A percentile compares a stretch with the other conserved stretches of the same genome.
Conservation (phyloP, 2,888 invertebrate genomes). For the Brachyopa scutellaris region DNA sequence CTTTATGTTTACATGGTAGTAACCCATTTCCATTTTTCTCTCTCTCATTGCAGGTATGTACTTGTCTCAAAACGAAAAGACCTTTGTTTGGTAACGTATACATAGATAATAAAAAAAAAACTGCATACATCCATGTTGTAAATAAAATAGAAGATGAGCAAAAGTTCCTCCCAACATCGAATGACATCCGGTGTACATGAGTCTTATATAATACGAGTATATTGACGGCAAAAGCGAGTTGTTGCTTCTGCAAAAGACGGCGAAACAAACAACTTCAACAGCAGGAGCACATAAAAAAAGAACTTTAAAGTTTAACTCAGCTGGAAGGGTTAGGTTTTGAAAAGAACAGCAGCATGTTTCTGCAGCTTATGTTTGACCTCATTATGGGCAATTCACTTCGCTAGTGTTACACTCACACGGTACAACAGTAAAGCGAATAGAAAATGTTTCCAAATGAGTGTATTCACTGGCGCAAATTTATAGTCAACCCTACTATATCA, state of each 20-base stretch:
- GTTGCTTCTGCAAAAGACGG: conserved; percentile 21
- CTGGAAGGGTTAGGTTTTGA: conserved; percentile 4
- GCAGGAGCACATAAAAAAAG: not conserved
- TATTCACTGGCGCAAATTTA: no score
- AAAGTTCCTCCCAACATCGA: conserved; percentile 31
- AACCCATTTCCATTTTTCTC: conserved; percentile 49
- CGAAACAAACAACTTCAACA: conserved; percentile 4
- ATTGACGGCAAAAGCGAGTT: conserved; percentile 9
- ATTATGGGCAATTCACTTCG: conserved; percentile 3
- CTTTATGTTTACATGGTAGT: conserved; percentile 66
- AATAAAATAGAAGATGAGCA: conserved; percentile 30
- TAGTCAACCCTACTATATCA: no score
- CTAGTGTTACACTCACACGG: no score
- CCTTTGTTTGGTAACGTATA: conserved; percentile 46
- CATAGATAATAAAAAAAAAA: conserved; percentile 2
- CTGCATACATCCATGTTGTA: no score
- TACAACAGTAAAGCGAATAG: no score
- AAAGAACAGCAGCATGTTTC: not conserved
- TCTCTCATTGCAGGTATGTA: conserved; percentile 74
- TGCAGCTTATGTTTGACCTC: conserved; percentile 30
- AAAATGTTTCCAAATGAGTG: not conserved
- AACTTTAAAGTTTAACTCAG: conserved; percentile 13
- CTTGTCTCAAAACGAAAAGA: conserved; percentile 12
- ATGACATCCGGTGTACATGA: conserved; percentile 36
- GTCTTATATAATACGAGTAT: no score